A percentile compares a stretch with the other conserved stretches of the same genome.
These are phyloP conservation scores for Epizoanthus rinbou DNA, from an alignment of 92 coral and sea anemone genomes.

Conservation along the genomic window DNA sequence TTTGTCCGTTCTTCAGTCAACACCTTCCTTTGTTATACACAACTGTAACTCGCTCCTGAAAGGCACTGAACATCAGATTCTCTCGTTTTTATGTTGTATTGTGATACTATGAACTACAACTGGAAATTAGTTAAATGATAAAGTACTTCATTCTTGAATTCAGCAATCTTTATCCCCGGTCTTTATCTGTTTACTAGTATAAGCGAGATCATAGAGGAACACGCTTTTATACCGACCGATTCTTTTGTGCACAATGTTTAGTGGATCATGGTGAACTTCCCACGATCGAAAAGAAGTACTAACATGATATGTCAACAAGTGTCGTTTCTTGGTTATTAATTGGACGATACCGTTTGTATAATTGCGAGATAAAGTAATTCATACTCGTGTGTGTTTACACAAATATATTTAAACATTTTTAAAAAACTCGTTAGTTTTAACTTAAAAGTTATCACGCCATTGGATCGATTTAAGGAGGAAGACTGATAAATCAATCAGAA, in stretches of 20 bases:
- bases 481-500: slow-evolving; percentile 1
- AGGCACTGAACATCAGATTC: not conserved
- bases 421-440: not conserved
- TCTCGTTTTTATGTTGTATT: no score
- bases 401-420: not conserved
- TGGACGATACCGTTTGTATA: not conserved
- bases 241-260: not conserved
- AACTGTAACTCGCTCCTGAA: not conserved
- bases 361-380: not conserved
- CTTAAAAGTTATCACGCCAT: not conserved
- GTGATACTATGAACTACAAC: not conserved
- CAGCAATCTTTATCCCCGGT: no score
- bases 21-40: not conserved
- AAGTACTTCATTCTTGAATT: not conserved
- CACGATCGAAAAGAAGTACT: not conserved
- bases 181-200: not conserved
- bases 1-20: not conserved
- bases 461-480: not conserved
- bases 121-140: not conserved
- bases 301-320: not conserved
- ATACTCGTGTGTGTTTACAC: not conserved
- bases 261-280: not conserved
- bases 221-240: no score
- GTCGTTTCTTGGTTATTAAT: not conserved
- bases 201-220: not conserved